Conservation (phyloP, 2,888 invertebrate genomes). For the Arenicola marina region DNA sequence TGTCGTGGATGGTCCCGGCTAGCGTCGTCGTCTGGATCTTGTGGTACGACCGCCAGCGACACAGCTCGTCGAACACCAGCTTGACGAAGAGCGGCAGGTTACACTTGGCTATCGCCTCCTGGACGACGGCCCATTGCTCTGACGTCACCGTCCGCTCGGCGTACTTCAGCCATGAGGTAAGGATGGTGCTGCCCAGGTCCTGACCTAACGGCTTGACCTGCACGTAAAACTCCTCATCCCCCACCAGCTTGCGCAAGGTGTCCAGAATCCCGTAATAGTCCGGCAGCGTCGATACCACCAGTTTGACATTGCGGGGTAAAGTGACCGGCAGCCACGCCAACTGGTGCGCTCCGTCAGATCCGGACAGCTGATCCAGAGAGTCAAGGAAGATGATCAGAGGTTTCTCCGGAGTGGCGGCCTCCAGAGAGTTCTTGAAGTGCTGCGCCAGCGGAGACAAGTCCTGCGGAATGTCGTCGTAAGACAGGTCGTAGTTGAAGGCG, state of each 20-base stretch:
- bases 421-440: constrained; percentile 90
- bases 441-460: constrained; percentile 94
- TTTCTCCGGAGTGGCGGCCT: constrained; percentile 63
- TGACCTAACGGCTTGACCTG: constrained; percentile 71
- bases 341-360: constrained; percentile 91
- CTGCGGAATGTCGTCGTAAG: constrained; percentile 84
- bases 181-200: constrained; percentile 87
- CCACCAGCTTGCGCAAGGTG: constrained; percentile 8
- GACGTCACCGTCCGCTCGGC: constrained; percentile 75
- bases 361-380: constrained; percentile 95
- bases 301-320: constrained; percentile 86
- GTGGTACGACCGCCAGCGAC: constrained; percentile 95
- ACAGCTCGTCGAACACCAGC: constrained; percentile 95
- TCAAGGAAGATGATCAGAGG: constrained; percentile 91
- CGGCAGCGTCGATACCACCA: constrained; percentile 67
- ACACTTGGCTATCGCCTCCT: constrained; percentile 89
- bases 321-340: constrained; percentile 94
- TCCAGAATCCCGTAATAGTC: constrained; percentile 64
- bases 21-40: constrained; percentile 90
- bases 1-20: constrained; percentile 94
- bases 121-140: constrained; percentile 92
- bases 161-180: constrained; percentile 83
- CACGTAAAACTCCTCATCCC: constrained; percentile 10
- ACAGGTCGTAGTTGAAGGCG: constrained; percentile 63
- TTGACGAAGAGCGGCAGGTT: constrained; percentile 97